Percentiles rank a stretch among this genome's conserved stretches.
These are phyloP conservation scores for Vireo griseus DNA, from an alignment of 2,797 vertebrate species.

Conservation along the genomic window DNA sequence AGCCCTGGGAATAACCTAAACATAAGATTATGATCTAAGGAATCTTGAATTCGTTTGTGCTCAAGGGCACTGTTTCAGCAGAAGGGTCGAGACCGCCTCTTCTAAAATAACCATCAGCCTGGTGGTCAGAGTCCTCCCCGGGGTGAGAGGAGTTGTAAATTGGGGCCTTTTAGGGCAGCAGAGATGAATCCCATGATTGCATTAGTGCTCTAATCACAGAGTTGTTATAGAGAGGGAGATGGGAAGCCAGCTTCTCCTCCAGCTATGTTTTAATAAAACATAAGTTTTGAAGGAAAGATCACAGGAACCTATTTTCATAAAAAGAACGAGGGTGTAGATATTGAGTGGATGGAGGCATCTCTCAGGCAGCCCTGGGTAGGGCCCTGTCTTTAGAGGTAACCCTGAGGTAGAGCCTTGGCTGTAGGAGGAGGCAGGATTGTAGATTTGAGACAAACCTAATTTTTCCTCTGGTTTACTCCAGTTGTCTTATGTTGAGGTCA, in stretches of 20 bases:
- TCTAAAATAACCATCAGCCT: constrained; percentile 28
- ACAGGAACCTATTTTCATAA: constrained; percentile 60
- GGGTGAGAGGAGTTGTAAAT: constrained; percentile 32
- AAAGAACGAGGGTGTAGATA: constrained; percentile 52
- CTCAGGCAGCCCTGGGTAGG: constrained; percentile 33
- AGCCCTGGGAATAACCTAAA: constrained; percentile 44
- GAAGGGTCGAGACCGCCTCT: constrained; percentile 39
- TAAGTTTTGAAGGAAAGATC: constrained; percentile 64
- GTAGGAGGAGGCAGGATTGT: neutral
- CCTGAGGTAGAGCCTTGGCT: neutral
- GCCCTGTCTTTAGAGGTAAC: neutral
- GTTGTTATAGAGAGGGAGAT: constrained; percentile 18
- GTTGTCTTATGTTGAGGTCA: neutral
- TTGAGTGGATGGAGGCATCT: constrained; percentile 40
- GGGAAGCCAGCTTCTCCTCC: constrained; percentile 52
- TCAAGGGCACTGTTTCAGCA: constrained; percentile 56
- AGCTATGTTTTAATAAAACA: constrained; percentile 68
- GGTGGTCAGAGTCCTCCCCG: constrained; percentile 28
- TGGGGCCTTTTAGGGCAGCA: constrained; percentile 39
- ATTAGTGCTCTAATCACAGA: constrained; percentile 44
- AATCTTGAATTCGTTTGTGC: constrained; percentile 48
- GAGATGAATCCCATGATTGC: constrained; percentile 46
- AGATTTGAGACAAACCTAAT: neutral
- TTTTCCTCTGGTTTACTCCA: neutral
- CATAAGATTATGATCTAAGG: constrained; percentile 53